Percentiles rank a stretch among this genome's conserved stretches.
Conservation (phyloP, 2,888 invertebrate genomes). For the Mimachlamys varia region DNA sequence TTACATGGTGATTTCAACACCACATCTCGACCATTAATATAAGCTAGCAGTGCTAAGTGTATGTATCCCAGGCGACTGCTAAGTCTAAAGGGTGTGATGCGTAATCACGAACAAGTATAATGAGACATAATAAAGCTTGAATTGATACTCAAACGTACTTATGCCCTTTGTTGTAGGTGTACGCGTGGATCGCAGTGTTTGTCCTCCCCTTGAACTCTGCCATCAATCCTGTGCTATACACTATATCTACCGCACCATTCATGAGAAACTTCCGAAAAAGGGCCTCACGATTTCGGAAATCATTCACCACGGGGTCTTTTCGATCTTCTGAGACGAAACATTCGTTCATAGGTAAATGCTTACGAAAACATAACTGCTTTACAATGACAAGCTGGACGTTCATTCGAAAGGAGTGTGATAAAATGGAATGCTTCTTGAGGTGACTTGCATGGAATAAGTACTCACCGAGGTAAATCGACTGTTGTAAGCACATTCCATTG, state of each 20-base stretch:
- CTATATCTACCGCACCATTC: slow-evolving; percentile 80
- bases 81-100: no score
- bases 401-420: neutral
- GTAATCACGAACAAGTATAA: no score
- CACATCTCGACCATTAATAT: no score
- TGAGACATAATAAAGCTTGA: no score
- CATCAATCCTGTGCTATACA: slow-evolving; percentile 83
- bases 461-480: neutral
- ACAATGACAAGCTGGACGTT: neutral
- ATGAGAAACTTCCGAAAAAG: slow-evolving; percentile 72
- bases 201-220: slow-evolving; percentile 83
- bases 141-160: no score
- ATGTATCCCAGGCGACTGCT: no score
- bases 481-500: neutral
- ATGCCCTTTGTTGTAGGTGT: slow-evolving; percentile 78
- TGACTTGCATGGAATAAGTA: neutral
- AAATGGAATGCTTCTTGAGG: slow-evolving; percentile 17
- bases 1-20: no score
- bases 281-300: slow-evolving; percentile 74
- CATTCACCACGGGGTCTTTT: slow-evolving; percentile 74
- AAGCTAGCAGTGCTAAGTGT: no score
- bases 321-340: slow-evolving; percentile 70
- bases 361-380: slow-evolving; percentile 45
- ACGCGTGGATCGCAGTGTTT: slow-evolving; percentile 84
- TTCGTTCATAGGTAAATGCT: slow-evolving; percentile 71